Percentiles rank a stretch among this genome's conserved stretches.
phyloP scores from a whole-genome alignment of 2,888 invertebrate species.

The Eulithis testata region DNA sequence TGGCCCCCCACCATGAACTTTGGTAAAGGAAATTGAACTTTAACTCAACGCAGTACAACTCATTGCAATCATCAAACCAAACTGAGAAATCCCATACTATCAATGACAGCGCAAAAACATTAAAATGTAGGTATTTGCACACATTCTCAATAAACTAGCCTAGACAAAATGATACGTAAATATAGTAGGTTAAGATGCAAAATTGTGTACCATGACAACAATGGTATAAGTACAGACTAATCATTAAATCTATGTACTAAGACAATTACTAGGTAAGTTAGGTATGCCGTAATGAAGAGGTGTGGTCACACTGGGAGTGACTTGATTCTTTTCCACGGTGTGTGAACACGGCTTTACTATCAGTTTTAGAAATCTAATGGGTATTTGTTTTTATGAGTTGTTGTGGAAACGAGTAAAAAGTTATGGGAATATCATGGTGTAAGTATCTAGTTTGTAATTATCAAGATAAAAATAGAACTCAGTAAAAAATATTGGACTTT shows the following conservation, averaged over 20 bases:
- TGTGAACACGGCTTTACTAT: constrained; percentile 53
- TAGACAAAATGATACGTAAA: constrained; percentile 2
- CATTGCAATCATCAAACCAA: background rate
- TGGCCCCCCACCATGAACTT: too few relatives aligned
- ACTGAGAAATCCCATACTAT: background rate
- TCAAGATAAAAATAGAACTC: too few relatives aligned
- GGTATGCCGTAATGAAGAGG: constrained; percentile 60
- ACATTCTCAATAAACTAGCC: background rate
- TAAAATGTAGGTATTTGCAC: constrained; percentile 4
- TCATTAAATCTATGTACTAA: constrained; percentile 50
- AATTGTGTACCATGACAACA: constrained; percentile 24
- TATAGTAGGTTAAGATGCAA: constrained; percentile 12
- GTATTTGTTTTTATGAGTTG: constrained; percentile 15
- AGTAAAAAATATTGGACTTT: too few relatives aligned
- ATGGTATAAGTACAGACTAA: constrained; percentile 32
- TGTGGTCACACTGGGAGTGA: constrained; percentile 71
- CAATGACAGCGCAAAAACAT: constrained; percentile 12
- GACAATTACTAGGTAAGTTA: constrained; percentile 47
- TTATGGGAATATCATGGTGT: background rate
- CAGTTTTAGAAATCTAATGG: constrained; percentile 39
- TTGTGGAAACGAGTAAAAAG: background rate
- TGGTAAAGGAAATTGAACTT: background rate
- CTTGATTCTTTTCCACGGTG: constrained; percentile 61
- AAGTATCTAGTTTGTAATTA: too few relatives aligned
- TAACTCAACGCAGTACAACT: background rate